Evolutionary conservation across 2,888 invertebrate genomes (phyloP), one percentile per base, ranked within the genome.

Genomic region (Siphlonurus alternatus): DNA sequence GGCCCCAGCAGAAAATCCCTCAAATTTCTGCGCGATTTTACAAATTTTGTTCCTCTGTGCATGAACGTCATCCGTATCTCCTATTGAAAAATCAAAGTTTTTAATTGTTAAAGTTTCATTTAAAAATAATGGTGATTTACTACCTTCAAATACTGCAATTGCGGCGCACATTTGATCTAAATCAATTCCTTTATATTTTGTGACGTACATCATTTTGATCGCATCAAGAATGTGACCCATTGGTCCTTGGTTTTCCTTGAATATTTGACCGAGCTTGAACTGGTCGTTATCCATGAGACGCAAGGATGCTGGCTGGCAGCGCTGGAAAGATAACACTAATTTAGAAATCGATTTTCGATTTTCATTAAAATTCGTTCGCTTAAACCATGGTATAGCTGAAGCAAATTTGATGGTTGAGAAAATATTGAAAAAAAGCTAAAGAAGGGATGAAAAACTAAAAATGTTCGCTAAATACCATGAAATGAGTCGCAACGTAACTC

Each of bases 221-320:
- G 76, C 76, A 66, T 80, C 79, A 53, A 76, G 71, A 67, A 80
- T 72, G n/a, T 75, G 71, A 19, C 75, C 68, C 59, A 76, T 69
- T 10, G 77, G 76, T 7, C 69, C 69, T 18, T 66, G 65, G 38
- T 66, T 66, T 19, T 70, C 66, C 53, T 71, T 68, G 10, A 71
- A 66, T 19, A 70, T 68, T 20, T 71, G 70, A 7, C 71, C 83
- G 76, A 83, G 81, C 68, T 79, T 77, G 69, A 83, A 83, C 71
- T 83, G 83, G 66, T 81, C 79, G 70, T 83, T 83, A 71, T 83
- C 83, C 76, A 83, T 79, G 1, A 83, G 73, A 64, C 83, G 72
- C 23, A 83, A 77, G 1, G 82, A 83, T n/a, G 82, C 81, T 38
- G 82, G 82, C 66, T 81, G 80, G 72, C 79, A 79, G 67, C 79